These are phyloP conservation scores for Myanophis thanlyinensis DNA, from an alignment of 2,113 vertebrate genomes.

Conservation along the genomic window DNA sequence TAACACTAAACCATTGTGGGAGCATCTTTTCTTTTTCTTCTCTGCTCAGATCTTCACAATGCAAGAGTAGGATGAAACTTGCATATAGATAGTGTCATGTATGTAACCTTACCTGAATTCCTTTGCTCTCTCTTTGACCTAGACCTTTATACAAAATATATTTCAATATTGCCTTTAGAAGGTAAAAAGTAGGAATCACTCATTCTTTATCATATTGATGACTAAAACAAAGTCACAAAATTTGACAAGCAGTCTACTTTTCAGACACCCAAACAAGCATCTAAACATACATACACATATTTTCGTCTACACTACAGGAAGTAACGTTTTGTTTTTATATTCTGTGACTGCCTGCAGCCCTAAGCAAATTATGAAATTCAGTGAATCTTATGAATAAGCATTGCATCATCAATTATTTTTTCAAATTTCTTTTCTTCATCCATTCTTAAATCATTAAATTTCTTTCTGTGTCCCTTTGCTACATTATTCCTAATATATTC, in stretches of 20 bases:
- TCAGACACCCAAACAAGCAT: slow-evolving; percentile 26
- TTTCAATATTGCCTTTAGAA: not conserved
- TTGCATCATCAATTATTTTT: not conserved
- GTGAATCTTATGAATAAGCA: not conserved
- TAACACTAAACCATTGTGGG: not conserved
- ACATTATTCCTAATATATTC: not conserved
- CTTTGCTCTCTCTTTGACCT: slow-evolving; percentile 24
- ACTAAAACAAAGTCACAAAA: slow-evolving; percentile 35
- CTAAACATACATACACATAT: slow-evolving; percentile 34
- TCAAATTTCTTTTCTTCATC: not conserved
- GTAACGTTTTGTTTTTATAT: not conserved
- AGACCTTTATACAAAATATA: slow-evolving; percentile 21
- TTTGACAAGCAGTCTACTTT: slow-evolving; percentile 32
- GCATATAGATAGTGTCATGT: not conserved
- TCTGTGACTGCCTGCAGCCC: not conserved
- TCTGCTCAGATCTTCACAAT: slow-evolving; percentile 18
- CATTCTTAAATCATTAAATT: not conserved
- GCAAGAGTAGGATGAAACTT: slow-evolving; percentile 18
- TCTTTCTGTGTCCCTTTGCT: not conserved
- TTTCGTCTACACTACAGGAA: slow-evolving; percentile 40
- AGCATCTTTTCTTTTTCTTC: slow-evolving; percentile 36
- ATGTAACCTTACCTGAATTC: slow-evolving; percentile 3
- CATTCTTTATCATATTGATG: slow-evolving; percentile 41
- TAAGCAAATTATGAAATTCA: not conserved
- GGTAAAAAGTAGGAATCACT: slow-evolving; percentile 24